These are phyloP conservation scores for Lepidurus arcticus DNA, from an alignment of 1,140 invertebrate genomes.

Conservation along the genomic window DNA sequence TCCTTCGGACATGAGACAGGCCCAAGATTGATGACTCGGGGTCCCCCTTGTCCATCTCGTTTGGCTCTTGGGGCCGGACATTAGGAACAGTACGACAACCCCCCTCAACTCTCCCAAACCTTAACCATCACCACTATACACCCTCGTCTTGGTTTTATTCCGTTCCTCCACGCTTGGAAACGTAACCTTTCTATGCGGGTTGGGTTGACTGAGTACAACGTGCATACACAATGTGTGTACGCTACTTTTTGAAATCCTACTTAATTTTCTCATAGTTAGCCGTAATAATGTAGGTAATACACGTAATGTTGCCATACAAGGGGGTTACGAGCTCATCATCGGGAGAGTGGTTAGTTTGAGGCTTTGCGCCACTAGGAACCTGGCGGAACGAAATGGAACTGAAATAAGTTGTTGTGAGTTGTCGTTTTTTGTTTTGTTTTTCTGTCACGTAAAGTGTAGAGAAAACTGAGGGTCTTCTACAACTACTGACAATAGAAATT, in stretches of 20 bases:
- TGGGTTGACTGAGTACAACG: no score
- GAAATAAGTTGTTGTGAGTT: not conserved
- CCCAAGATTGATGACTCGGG: constrained; percentile 5
- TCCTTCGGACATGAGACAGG: constrained; percentile 8
- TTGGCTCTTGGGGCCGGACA: constrained; percentile 5
- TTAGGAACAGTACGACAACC: constrained; percentile 11
- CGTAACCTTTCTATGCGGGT: no score
- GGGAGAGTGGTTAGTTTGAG: no score
- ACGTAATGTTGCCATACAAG: no score
- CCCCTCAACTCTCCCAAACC: not conserved
- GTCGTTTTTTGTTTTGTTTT: not conserved
- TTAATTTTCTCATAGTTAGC: no score
- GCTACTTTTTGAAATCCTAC: no score
- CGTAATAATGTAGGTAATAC: no score
- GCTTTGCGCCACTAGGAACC: not conserved
- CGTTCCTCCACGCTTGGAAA: not conserved
- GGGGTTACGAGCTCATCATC: no score
- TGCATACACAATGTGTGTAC: no score
- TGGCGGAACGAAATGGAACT: not conserved
- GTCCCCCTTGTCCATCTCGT: not conserved
- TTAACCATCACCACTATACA: not conserved
- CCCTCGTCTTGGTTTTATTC: not conserved
- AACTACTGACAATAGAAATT: constrained; percentile 7
- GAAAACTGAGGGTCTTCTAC: constrained; percentile 12
- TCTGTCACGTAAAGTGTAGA: not conserved